Evolutionary conservation across 2,113 vertebrate genomes (phyloP).

Genomic region (Stomatorhinus ivindoensis): DNA sequence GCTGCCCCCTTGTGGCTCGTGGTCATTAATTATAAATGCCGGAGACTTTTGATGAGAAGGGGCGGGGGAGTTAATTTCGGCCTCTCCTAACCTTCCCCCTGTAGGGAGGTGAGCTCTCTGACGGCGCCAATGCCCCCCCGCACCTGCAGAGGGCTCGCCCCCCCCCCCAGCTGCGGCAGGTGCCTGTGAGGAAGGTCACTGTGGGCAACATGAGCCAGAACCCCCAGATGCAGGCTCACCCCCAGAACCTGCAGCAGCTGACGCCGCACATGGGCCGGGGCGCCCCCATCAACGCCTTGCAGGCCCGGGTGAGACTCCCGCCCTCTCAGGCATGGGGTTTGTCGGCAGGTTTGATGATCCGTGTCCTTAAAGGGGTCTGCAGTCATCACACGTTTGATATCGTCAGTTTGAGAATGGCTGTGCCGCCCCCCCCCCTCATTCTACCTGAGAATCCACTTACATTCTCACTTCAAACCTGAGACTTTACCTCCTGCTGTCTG

Average conservation of each 20-base stretch:
- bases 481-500: background rate
- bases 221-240: conserved; percentile 53
- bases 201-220: conserved; percentile 59
- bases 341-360: background rate
- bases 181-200: conserved; percentile 79
- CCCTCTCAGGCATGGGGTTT: background rate
- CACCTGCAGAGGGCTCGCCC: conserved; percentile 47
- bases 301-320: conserved; percentile 54
- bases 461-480: background rate
- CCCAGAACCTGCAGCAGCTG: conserved; percentile 48
- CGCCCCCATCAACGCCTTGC: conserved; percentile 62
- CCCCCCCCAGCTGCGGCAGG: conserved; percentile 60
- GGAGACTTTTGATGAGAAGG: background rate
- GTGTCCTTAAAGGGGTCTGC: background rate
- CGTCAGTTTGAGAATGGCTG: background rate
- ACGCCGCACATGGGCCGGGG: conserved; percentile 67
- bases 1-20: background rate
- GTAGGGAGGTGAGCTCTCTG: conserved; percentile 70
- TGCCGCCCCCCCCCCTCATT: background rate
- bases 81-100: conserved; percentile 32
- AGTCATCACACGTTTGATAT: background rate
- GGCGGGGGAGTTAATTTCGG: background rate
- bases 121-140: conserved; percentile 42
- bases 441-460: background rate
- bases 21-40: background rate